Evolutionary conservation across 2,113 vertebrate genomes (phyloP).

Genomic region (Barbus barbus): DNA sequence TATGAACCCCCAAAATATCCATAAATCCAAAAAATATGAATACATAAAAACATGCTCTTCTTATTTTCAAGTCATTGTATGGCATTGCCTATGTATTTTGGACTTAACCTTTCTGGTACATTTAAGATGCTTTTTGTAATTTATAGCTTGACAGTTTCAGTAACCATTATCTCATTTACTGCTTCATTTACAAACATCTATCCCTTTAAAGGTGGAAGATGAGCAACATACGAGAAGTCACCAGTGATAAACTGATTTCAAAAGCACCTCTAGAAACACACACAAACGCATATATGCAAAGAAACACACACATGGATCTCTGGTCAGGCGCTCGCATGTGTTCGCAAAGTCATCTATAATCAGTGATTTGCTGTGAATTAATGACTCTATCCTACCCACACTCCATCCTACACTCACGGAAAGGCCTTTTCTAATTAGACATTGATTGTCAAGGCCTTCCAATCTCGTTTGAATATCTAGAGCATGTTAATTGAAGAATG

Average conservation of each 20-base stretch:
- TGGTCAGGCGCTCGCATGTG: slow-evolving; percentile 47
- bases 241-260: background rate
- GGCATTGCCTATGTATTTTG: too few relatives aligned
- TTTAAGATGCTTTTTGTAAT: background rate
- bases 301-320: background rate
- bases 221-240: too few relatives aligned
- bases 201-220: background rate
- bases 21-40: too few relatives aligned
- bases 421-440: slow-evolving; percentile 72
- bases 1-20: background rate
- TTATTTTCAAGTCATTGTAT: background rate
- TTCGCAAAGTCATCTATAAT: slow-evolving; percentile 81
- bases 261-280: background rate
- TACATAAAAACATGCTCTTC: background rate
- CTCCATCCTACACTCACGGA: slow-evolving; percentile 46
- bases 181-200: too few relatives aligned
- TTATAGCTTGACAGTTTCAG: background rate
- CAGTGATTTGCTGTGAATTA: slow-evolving; percentile 80
- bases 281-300: background rate
- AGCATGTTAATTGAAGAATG: slow-evolving; percentile 74
- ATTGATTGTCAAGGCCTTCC: slow-evolving; percentile 70
- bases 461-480: slow-evolving; percentile 74
- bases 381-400: slow-evolving; percentile 67
- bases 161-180: background rate
- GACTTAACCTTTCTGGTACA: background rate